phyloP scores from a whole-genome alignment of 2,888 invertebrate genomes.

The Drosophila nigricruria region DNA sequence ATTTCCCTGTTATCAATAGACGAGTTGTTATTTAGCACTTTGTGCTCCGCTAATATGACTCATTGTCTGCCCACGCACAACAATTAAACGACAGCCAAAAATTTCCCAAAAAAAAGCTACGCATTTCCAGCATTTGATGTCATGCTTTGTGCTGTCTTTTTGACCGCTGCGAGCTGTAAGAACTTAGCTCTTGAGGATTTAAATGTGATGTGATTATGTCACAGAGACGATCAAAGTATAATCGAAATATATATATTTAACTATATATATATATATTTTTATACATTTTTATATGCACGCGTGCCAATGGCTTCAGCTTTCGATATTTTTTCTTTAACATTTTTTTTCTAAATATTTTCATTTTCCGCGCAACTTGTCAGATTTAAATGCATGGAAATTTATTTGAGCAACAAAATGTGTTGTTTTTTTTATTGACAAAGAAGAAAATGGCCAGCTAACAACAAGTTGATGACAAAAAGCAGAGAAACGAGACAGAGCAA shows the following conservation, averaged over 20 bases:
- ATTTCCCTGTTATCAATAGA: slow-evolving; percentile 11
- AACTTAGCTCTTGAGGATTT: background rate
- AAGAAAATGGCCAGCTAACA: slow-evolving; percentile 4
- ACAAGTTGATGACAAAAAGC: slow-evolving; percentile 35
- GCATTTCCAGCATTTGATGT: slow-evolving; percentile 14
- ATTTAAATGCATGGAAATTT: slow-evolving; percentile 65
- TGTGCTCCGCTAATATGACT: background rate
- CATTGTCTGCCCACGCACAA: background rate
- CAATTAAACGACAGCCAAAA: slow-evolving; percentile 1
- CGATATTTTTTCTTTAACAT: slow-evolving; percentile 25
- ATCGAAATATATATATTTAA: slow-evolving; percentile 12
- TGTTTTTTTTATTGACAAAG: slow-evolving; percentile 50
- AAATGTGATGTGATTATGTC: slow-evolving; percentile 33
- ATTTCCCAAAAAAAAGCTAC: background rate
- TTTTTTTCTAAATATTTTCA: slow-evolving; percentile 44
- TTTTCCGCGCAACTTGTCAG: slow-evolving; percentile 25
- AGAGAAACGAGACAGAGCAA: slow-evolving; percentile 20
- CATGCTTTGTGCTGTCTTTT: slow-evolving; percentile 6
- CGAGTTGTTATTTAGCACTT: background rate
- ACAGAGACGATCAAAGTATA: slow-evolving; percentile 24
- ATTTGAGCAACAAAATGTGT: slow-evolving; percentile 52
- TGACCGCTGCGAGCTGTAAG: slow-evolving; percentile 22
- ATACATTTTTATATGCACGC: slow-evolving; percentile 27
- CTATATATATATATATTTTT: background rate
- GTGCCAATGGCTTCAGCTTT: slow-evolving; percentile 23